Evolutionary conservation across 2,888 invertebrate species (phyloP).

Genomic region (Torymus aiolomorphi): DNA sequence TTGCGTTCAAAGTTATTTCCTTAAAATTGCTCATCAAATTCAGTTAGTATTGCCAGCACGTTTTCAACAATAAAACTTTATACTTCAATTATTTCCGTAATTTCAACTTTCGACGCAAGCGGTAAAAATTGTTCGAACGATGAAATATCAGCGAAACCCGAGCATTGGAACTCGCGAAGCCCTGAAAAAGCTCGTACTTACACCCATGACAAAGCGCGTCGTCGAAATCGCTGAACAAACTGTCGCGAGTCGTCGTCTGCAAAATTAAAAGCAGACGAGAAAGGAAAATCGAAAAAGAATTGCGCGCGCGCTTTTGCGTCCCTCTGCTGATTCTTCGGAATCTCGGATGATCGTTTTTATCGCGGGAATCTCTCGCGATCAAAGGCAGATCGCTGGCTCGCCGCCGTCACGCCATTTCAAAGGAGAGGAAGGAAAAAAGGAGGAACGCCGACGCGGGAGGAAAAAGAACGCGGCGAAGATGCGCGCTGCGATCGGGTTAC

Average conservation of each 20-base stretch:
- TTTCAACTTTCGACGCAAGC: too few species aligned
- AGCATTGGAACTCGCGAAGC: not conserved
- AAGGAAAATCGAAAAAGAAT: not conserved
- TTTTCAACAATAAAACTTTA: too few species aligned
- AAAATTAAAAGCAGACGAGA: conserved; percentile 3
- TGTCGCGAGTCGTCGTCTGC: conserved; percentile 21
- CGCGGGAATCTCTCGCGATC: conserved; percentile 36
- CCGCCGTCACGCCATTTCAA: conserved; percentile 7
- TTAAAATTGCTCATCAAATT: too few species aligned
- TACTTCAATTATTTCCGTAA: too few species aligned
- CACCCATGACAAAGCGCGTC: not conserved
- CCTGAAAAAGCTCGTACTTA: not conserved
- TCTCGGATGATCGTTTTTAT: conserved; percentile 51
- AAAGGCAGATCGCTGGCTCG: conserved; percentile 31
- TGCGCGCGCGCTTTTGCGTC: not conserved
- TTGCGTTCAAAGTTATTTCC: too few species aligned
- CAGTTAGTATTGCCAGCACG: too few species aligned
- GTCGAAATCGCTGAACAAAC: not conserved
- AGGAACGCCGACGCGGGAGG: not conserved
- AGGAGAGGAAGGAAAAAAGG: not conserved
- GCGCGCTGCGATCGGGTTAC: conserved; percentile 10
- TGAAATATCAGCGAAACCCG: not conserved
- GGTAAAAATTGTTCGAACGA: too few species aligned
- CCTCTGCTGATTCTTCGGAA: conserved; percentile 44
- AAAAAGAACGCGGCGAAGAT: conserved; percentile 4